phyloP scores from a whole-genome alignment of 2,888 invertebrate species.

The Nycteola revayana region DNA sequence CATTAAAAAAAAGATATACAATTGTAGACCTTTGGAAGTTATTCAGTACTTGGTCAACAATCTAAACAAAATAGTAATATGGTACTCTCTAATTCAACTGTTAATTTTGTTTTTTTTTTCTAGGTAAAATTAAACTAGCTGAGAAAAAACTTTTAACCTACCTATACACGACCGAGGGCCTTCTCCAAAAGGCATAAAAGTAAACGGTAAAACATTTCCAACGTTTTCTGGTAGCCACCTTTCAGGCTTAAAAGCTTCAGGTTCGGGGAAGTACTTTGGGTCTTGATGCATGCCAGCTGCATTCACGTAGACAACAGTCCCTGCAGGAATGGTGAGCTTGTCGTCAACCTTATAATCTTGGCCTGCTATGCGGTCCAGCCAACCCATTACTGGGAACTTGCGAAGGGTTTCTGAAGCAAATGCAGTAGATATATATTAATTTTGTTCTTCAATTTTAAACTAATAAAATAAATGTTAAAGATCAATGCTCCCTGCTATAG shows the following conservation, averaged over 20 bases:
- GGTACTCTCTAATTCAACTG: too few species aligned
- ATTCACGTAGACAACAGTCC: constrained; percentile 48
- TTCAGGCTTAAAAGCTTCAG: constrained; percentile 77
- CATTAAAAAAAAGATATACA: too few species aligned
- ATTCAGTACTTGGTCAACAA: too few species aligned
- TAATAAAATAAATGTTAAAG: too few species aligned
- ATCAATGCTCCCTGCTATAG: too few species aligned
- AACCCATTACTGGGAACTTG: constrained; percentile 50
- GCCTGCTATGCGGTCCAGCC: constrained; percentile 44
- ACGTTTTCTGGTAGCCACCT: constrained; percentile 81
- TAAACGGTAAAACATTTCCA: constrained; percentile 44
- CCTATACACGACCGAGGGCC: constrained; percentile 84
- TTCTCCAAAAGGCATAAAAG: constrained; percentile 77
- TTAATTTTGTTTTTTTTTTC: too few species aligned
- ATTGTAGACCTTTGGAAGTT: too few species aligned
- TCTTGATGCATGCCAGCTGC: constrained; percentile 52
- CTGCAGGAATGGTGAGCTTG: constrained; percentile 42
- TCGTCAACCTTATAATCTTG: constrained; percentile 48
- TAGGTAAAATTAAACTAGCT: too few species aligned
- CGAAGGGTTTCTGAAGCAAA: constrained; percentile 46
- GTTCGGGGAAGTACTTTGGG: constrained; percentile 75
- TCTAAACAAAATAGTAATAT: too few species aligned
- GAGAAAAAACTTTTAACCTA: too few species aligned
- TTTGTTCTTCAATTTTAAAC: too few species aligned
- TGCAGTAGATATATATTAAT: too few species aligned